Conservation (phyloP, 1,140 invertebrate genomes). For the Diorhabda sublineata region DNA sequence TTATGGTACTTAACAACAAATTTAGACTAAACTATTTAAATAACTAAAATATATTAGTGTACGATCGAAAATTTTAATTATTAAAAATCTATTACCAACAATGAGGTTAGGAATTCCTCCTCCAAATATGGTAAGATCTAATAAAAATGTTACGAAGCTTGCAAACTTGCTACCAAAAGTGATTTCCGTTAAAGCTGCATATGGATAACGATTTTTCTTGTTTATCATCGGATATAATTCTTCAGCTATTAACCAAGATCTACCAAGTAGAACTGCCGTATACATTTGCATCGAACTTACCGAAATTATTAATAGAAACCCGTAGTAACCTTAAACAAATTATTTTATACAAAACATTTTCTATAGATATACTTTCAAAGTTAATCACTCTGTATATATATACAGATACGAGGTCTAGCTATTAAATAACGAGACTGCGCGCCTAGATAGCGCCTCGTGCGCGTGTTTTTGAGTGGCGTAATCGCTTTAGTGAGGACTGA, state of each 20-base stretch:
- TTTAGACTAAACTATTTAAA: too few relatives aligned
- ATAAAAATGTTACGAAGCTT: slow-evolving; percentile 60
- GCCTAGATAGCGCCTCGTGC: too few relatives aligned
- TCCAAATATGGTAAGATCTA: slow-evolving; percentile 69
- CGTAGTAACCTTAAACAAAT: slow-evolving; percentile 59
- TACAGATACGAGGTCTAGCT: too few relatives aligned
- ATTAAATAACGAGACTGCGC: too few relatives aligned
- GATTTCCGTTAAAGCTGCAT: slow-evolving; percentile 71
- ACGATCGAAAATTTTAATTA: not conserved
- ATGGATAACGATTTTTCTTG: slow-evolving; percentile 66
- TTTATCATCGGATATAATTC: slow-evolving; percentile 61
- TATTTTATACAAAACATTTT: too few relatives aligned
- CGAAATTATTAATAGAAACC: slow-evolving; percentile 61
- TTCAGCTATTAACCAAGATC: slow-evolving; percentile 70
- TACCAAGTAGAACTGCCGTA: slow-evolving; percentile 66
- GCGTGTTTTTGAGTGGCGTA: too few relatives aligned
- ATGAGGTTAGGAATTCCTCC: slow-evolving; percentile 72
- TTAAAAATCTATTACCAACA: slow-evolving; percentile 54
- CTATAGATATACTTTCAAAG: too few relatives aligned
- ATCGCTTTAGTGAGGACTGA: too few relatives aligned
- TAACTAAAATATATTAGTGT: too few relatives aligned
- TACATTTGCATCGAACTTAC: slow-evolving; percentile 71
- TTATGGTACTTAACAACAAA: too few relatives aligned
- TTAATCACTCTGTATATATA: too few relatives aligned
- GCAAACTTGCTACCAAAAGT: slow-evolving; percentile 59